Evolutionary conservation across 1,140 invertebrate genomes (phyloP), one percentile per base, ranked within the genome.

Genomic region (Globodera rostochiensis): DNA sequence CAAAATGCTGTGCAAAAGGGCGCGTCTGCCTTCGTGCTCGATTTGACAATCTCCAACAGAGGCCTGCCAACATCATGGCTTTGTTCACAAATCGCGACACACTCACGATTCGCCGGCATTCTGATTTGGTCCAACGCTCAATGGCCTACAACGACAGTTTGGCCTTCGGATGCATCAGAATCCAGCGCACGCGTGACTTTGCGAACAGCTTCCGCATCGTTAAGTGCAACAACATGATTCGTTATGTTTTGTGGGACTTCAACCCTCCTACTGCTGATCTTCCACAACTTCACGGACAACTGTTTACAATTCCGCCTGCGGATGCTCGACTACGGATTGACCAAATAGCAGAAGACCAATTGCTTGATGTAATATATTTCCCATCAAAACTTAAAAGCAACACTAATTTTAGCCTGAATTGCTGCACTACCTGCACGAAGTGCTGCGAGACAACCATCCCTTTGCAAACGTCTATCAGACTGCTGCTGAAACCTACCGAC

Each of bases 181-280:
- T 73, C 19, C 71, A 73, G 15, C 71, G 71, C 15, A 5, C 13
- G 6, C 5, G n/a, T 5, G 19, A 73, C 6, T 73, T 73, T 0
- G 5, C 13, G 13, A 6, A 15, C 13, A 6, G 5, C 13, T 19
- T 25, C 49, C 9, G 49, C 5, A 73, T 73, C n/a, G 71, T 73
- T 1, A 73, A 73, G 21, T 73, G 71, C 19, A 73, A 73, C 49
- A 73, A 73, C 19, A 73, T 73, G 71, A 73, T 73, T 19, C 45
- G n/a, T 15, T 73, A 19, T n/a, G 5, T 73, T 0, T 1, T 73
- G 1, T 73, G 71, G 71, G 71, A 73, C 49, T 73, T 73, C 49
- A 13, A n/a, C 5, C 71, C 71, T 1, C 71, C 71, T 5, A 19
- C 46, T 0, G 13, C 46, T 19, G 71, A 60, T 19, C 15, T 60